Evolutionary conservation across 2,113 vertebrate species (phyloP), one percentile per base, ranked within the genome.

Genomic region (Oryzias melastigma): DNA sequence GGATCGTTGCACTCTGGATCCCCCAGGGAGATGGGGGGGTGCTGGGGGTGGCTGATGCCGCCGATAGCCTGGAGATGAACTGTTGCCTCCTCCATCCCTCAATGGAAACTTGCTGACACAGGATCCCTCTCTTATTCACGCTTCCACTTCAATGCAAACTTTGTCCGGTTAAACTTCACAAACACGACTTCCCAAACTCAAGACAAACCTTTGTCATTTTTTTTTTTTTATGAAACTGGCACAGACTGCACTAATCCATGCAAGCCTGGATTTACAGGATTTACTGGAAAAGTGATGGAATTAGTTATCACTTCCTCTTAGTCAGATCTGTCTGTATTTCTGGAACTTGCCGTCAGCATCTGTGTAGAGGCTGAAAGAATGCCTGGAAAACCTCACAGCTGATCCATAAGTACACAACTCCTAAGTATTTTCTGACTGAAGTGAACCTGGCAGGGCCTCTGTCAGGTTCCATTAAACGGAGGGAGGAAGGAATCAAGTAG

Each of bases 31-130:
- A 12, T 3, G 35, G 35, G 35, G 22, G 35, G 35, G 10, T 35
- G 35, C 24, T 49, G 29, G n/a, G 41, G 46, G 25, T 54, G 47
- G 62, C 51, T 57, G 70, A 79, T 43, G 54, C 46, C 25, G 54
- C 56, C 59, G 73, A 78, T 77, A 75, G 77, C 60, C 50, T 47
- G 50, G 56, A 79, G 70, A 69, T 70, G 56, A 68, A 70, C 60
- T 46, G 22, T 46, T 58, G 68, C 29, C 35, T 48, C 17, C 25
- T 54, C 3, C 7, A 49, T 50, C 22, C 19, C 47, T 53, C 58
- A 64, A 16, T 51, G 56, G 69, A 49, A 70, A 62, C 43, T 55
- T 49, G 22, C 50, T 54, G 59, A 68, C 52, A 65, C 19, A 29
- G 60, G 29, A 57, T 10, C 24, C n/a, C n/a, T 27, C 35, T 35